Evolutionary conservation across 1,140 invertebrate genomes (phyloP).

Genomic region (Daktulosphaira vitifoliae): DNA sequence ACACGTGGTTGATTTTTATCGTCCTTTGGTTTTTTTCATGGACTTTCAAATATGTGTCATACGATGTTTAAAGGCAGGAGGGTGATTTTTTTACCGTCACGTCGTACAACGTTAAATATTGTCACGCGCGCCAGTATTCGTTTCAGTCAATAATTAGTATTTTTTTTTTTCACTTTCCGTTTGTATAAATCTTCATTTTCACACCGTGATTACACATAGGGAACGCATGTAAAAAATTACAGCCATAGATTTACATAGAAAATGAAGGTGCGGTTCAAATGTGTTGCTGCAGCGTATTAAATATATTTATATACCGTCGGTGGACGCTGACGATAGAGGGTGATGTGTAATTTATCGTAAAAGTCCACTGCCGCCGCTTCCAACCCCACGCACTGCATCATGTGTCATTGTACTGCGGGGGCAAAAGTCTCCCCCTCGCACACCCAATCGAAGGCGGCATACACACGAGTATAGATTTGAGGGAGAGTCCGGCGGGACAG

Average conservation of each 20-base stretch:
- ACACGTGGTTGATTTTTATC: no score
- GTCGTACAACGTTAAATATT: no score
- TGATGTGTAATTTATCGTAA: constrained; percentile 30
- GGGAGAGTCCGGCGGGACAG: not conserved
- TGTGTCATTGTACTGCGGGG: constrained; percentile 17
- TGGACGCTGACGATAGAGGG: not conserved
- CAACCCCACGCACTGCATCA: not conserved
- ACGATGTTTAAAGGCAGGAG: no score
- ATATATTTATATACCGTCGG: not conserved
- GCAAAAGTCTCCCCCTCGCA: no score
- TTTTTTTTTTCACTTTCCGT: not conserved
- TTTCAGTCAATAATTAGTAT: constrained; percentile 14
- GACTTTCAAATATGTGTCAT: no score
- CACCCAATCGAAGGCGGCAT: no score
- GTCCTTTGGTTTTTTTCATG: no score
- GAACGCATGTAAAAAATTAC: not conserved
- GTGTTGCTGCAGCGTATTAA: not conserved
- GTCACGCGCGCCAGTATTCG: not conserved
- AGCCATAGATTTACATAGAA: constrained; percentile 13
- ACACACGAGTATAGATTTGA: not conserved
- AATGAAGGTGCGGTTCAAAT: constrained; percentile 16
- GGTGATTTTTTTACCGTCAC: no score
- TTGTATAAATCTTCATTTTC: not conserved
- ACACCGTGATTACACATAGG: not conserved
- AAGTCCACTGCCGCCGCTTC: constrained; percentile 11